Conservation (phyloP, 2,888 invertebrate genomes). For the Morinoia aosen region DNA sequence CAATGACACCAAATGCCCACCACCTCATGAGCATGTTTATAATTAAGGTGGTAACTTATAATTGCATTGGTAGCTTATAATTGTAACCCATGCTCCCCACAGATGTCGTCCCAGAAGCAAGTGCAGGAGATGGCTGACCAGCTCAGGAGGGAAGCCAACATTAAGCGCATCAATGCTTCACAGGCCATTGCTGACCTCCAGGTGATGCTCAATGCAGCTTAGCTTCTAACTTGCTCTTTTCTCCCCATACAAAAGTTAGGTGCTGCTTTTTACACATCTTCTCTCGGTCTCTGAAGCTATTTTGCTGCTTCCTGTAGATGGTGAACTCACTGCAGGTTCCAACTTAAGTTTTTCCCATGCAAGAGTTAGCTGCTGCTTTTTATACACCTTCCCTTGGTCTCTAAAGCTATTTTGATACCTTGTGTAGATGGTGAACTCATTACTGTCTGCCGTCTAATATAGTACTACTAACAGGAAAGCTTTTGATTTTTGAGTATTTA, state of each 20-base stretch:
- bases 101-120: constrained; percentile 84
- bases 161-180: constrained; percentile 88
- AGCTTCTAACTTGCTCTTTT: too few species aligned
- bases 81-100: not conserved
- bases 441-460: not conserved
- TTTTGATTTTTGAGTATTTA: not conserved
- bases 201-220: too few species aligned
- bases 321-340: not conserved
- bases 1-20: not conserved
- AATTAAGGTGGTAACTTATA: too few species aligned
- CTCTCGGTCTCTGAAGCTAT: too few species aligned
- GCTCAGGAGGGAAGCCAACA: constrained; percentile 89
- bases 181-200: constrained; percentile 90
- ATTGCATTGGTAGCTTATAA: too few species aligned
- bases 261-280: too few species aligned
- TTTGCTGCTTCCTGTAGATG: too few species aligned
- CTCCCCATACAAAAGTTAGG: too few species aligned
- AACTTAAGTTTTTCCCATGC: not conserved
- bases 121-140: constrained; percentile 94
- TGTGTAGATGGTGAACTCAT: not conserved
- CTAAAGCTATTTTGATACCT: not conserved
- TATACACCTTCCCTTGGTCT: not conserved
- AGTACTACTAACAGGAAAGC: not conserved
- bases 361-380: not conserved
- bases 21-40: not conserved